Base-by-base conservation (phyloP, 2,888 invertebrate species). In the Cataglyphis albicans region DNA sequence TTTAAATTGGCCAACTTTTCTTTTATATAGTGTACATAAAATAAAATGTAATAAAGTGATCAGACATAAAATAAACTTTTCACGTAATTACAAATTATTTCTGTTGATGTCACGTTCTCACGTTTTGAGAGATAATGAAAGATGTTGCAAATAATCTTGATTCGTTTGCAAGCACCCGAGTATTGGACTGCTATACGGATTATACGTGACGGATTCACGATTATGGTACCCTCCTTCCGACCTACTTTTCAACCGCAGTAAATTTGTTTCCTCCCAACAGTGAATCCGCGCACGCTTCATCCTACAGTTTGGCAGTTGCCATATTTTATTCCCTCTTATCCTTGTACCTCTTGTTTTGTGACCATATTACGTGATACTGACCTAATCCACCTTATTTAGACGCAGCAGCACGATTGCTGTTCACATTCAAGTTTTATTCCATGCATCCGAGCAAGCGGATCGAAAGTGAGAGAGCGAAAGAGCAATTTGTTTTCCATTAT, bases 241-340 rank as follows among this genome's bases (percentile, higher is more conserved):
- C 63, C 84, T 76, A 88, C 87, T 88, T 88, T 85, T 83, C 84
- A 84, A 82, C 75, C 85, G 82, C 78, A 73, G 81, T 83, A 85
- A 89, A 88, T 88, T 86, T 80, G 63, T 57, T 21, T 21, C 80
- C 76, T 76, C 72, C 86, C 82, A 74, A 80, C 59, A 38, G 84
- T 41, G 84, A 89, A 87, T 89, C 63, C 83, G 84, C 82, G 80
- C 59, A 86, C 82, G 85, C 85, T 84, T 88, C 87, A 87, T 88
- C 85, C 87, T 86, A 72, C 84, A 74, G 25, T 75, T 87, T 89
- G 87, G 84, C 87, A 87, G 84, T 65, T 59, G 73, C 73, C 84
- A 78, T 87, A 88, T 84, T 88, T 89, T 86, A 88, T 88, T 86
- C 83, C 81, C 81, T 80, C 73, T 76, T 83, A 41, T 29, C 65